Base-by-base conservation (phyloP, 2,113 vertebrate genomes). In the Herpailurus yagouaroundi region DNA sequence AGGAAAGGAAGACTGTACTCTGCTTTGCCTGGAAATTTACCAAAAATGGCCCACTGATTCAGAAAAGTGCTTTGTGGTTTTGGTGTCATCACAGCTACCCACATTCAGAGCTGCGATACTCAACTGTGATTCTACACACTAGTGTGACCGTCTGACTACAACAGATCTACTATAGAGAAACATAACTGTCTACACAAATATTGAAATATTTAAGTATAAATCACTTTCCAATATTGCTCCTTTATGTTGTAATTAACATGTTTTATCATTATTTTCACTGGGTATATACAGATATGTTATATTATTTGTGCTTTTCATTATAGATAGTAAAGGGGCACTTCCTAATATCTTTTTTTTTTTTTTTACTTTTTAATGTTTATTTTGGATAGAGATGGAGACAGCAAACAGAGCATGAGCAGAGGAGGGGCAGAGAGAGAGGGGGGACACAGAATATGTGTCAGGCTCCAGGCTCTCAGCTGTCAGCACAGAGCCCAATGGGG, bases 31-130 rank as follows among this genome's bases (percentile, higher is more conserved):
- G n/a, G 45, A 86, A 79, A 4, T 83, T 82, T 86, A 60, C 68
- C 60, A 41, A 55, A 38, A 92, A 94, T 13, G 14, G 12, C 25
- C 29, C 23, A 8, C 13, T 1, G 5, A 73, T 41, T 80, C 52
- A 76, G 38, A 90, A 77, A 82, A 55, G 27, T 10, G 19, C 7
- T 0, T 5, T 41, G 31, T 38, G 21, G 6, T 38, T 1, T 10
- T 29, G 73, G 2, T 41, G 71, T 38, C 55, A 7, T 13, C 48
- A 31, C 15, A 69, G 1, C 10, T 73, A 29, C 33, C 83, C 21
- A 38, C 13, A 29, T 10, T 45, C 48, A 45, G 0, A 21, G 14
- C 2, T 66, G 19, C 18, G 16, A 19, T 14, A 15, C 0, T n/a
- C 52, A 71, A 23, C 18, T 4, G 0, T 11, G 10, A 79, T 79